A percentile compares a stretch with the other conserved stretches of the same genome.
These are phyloP conservation scores for Cylloceria caligata DNA, from an alignment of 2,888 invertebrate genomes.

Conservation along the genomic window DNA sequence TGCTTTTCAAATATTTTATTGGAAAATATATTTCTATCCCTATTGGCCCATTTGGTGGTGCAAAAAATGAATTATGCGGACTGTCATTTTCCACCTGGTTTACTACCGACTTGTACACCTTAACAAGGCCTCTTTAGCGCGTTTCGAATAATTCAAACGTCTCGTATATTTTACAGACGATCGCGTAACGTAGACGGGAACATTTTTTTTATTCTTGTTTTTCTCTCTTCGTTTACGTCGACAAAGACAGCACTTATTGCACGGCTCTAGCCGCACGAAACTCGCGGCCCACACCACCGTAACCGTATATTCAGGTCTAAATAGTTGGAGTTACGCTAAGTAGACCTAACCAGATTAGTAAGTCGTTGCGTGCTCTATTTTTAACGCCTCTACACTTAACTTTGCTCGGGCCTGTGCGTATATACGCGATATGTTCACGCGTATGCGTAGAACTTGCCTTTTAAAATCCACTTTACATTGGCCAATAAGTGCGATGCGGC, in stretches of 20 bases:
- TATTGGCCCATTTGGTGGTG: not conserved
- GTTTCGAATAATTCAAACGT: conserved; percentile 78
- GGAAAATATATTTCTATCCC: not conserved
- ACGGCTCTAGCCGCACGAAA: conserved; percentile 48
- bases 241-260: conserved; percentile 44
- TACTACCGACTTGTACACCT: conserved; percentile 79
- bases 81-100: conserved; percentile 68
- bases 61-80: conserved; percentile 15
- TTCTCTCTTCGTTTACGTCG: conserved; percentile 18
- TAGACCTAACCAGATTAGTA: conserved; percentile 85
- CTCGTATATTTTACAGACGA: conserved; percentile 59
- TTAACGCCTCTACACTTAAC: conserved; percentile 77
- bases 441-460: conserved; percentile 14
- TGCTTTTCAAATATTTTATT: not conserved
- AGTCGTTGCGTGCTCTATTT: conserved; percentile 84
- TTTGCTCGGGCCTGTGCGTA: conserved; percentile 13
- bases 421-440: conserved; percentile 20
- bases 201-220: conserved; percentile 36
- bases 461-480: conserved; percentile 37
- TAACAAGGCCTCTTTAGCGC: conserved; percentile 83
- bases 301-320: conserved; percentile 81
- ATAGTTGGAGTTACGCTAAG: conserved; percentile 84
- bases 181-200: conserved; percentile 57
- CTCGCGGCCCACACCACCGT: conserved; percentile 73
- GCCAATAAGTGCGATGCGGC: conserved; percentile 25